Conservation (phyloP, 1,140 invertebrate species). For the Drosophila gunungcola region DNA sequence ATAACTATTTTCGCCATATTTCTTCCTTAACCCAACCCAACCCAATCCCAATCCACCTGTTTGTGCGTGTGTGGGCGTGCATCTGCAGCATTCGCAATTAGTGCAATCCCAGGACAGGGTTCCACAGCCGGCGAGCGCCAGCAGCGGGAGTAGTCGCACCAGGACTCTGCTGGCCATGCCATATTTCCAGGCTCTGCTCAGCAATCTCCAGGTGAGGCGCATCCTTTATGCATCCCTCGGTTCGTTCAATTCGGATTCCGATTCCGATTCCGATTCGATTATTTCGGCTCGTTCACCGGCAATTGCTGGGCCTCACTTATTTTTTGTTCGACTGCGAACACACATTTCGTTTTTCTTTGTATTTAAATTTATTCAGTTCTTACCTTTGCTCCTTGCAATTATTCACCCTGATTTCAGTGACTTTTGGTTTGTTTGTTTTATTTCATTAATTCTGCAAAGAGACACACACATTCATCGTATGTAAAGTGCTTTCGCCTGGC, state of each 20-base stretch:
- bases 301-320: background rate
- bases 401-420: slow-evolving; percentile 7
- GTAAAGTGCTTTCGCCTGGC: background rate
- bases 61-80: slow-evolving; percentile 7
- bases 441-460: slow-evolving; percentile 23
- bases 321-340: slow-evolving; percentile 34
- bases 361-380: slow-evolving; percentile 50
- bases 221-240: slow-evolving; percentile 25
- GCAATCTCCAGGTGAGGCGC: slow-evolving; percentile 90
- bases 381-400: slow-evolving; percentile 10
- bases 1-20: slow-evolving; percentile 54
- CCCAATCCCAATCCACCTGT: slow-evolving; percentile 7
- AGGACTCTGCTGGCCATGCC: slow-evolving; percentile 86
- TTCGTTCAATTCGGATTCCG: background rate
- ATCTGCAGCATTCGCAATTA: slow-evolving; percentile 70
- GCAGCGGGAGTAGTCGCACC: slow-evolving; percentile 87
- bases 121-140: slow-evolving; percentile 84
- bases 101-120: slow-evolving; percentile 71
- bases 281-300: slow-evolving; percentile 30
- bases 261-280: slow-evolving; percentile 3
- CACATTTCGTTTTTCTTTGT: slow-evolving; percentile 36
- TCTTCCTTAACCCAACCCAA: slow-evolving; percentile 31
- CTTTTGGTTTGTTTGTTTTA: slow-evolving; percentile 11
- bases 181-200: slow-evolving; percentile 89
- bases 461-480: background rate